Percentiles rank a stretch among this genome's conserved stretches.
These are phyloP conservation scores for Eustalomyia histrio DNA, from an alignment of 2,888 invertebrate species.

Conservation along the genomic window DNA sequence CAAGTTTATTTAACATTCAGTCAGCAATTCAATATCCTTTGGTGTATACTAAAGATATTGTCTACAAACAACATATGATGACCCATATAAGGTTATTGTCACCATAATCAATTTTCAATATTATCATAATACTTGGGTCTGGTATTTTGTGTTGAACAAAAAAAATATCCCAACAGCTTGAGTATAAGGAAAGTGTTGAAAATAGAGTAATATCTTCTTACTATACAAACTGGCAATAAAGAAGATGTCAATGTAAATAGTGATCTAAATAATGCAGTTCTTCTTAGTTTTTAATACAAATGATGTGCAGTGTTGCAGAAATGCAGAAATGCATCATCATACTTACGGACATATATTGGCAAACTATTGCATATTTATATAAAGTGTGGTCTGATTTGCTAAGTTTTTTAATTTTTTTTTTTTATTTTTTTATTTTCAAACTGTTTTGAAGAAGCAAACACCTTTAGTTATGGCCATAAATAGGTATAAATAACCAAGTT, in stretches of 20 bases:
- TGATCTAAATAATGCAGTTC: neutral
- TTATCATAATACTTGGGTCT: constrained; percentile 5
- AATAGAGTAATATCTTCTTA: constrained; percentile 56
- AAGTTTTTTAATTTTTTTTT: constrained; percentile 16
- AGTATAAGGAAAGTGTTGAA: constrained; percentile 59
- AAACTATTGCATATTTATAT: constrained; percentile 10
- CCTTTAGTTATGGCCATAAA: constrained; percentile 60
- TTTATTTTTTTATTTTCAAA: constrained; percentile 48
- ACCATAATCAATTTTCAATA: constrained; percentile 48
- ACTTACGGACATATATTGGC: neutral
- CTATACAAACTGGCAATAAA: constrained; percentile 34
- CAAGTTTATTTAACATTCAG: neutral
- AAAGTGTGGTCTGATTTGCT: constrained; percentile 56
- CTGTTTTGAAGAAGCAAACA: constrained; percentile 53
- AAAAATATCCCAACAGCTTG: no score
- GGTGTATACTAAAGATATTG: neutral
- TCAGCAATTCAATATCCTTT: neutral
- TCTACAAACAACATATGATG: neutral
- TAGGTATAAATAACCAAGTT: constrained; percentile 45
- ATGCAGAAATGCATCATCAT: neutral
- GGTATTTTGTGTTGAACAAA: neutral
- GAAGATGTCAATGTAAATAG: constrained; percentile 63
- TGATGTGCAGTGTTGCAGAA: constrained; percentile 10
- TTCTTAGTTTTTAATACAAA: neutral
- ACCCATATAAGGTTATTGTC: constrained; percentile 42